Evolutionary conservation across 23 tunicate species (phyloP).

Genomic region (Phallusia fumigata): DNA sequence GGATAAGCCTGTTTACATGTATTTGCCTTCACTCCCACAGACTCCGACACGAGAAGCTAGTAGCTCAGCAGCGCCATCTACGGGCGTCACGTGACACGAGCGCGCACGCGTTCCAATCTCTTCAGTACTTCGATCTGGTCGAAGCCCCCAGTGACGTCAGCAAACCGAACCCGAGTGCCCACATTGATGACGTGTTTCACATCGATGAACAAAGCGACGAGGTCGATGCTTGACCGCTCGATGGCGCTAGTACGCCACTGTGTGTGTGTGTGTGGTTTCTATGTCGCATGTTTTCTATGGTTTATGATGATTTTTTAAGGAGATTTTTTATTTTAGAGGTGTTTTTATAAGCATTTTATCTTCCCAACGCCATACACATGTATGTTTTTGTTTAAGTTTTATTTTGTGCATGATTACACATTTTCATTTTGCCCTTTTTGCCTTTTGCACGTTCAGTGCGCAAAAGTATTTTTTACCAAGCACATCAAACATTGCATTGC

Average conservation of each 20-base stretch:
- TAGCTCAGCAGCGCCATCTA: conserved; percentile 61
- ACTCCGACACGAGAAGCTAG: conserved; percentile 78
- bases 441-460: too few relatives aligned
- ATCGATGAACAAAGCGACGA: conserved; percentile 42
- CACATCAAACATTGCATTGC: too few relatives aligned
- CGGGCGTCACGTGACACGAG: conserved; percentile 57
- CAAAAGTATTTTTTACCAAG: too few relatives aligned
- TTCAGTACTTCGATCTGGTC: conserved; percentile 60
- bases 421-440: too few relatives aligned
- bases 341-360: too few relatives aligned
- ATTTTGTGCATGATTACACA: too few relatives aligned
- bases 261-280: neutral
- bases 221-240: conserved; percentile 15
- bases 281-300: neutral
- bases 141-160: conserved; percentile 43
- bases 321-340: neutral
- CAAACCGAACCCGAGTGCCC: conserved; percentile 46
- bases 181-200: conserved; percentile 60
- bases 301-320: neutral
- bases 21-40: conserved; percentile 1
- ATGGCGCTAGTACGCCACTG: neutral
- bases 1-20: too few relatives aligned
- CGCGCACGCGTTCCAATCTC: conserved; percentile 79
- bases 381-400: too few relatives aligned
- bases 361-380: too few relatives aligned